Conservation (phyloP, 2,888 invertebrate genomes). For the Merodon equestris region DNA sequence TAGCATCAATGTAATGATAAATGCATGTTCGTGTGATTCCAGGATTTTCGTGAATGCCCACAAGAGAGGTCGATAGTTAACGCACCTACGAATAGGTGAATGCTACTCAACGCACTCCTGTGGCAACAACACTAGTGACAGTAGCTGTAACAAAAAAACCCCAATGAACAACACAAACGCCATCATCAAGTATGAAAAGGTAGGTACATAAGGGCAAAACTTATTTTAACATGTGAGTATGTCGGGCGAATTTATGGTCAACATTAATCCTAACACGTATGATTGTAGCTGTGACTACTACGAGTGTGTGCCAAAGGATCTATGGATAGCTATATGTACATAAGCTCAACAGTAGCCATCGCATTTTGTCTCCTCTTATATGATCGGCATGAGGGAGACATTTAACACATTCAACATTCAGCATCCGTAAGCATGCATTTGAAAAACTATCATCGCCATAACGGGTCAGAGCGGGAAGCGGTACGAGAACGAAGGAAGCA, state of each 20-base stretch:
- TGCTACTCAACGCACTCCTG: too few relatives aligned
- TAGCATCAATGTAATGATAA: too few relatives aligned
- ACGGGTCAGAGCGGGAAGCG: conserved; percentile 4
- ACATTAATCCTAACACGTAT: conserved; percentile 47
- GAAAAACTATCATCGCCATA: conserved; percentile 53
- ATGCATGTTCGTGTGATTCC: too few relatives aligned
- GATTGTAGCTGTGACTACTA: neutral
- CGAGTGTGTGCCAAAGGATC: neutral
- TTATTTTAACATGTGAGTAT: conserved; percentile 49
- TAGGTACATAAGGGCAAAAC: conserved; percentile 5
- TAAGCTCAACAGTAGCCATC: neutral
- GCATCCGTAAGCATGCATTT: conserved; percentile 25
- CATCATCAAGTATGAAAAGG: too few relatives aligned
- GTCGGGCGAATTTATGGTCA: conserved; percentile 48
- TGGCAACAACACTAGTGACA: too few relatives aligned
- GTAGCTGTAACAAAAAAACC: too few relatives aligned
- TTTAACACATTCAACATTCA: neutral
- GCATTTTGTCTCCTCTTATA: conserved; percentile 4
- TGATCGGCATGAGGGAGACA: conserved; percentile 9
- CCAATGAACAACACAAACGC: too few relatives aligned
- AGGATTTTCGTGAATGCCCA: too few relatives aligned
- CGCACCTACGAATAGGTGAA: too few relatives aligned
- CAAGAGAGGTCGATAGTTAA: too few relatives aligned
- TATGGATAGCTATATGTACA: too few relatives aligned
- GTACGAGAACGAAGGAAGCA: neutral